Conservation (phyloP, 2,888 invertebrate genomes). For the Drosophila anomalata region DNA sequence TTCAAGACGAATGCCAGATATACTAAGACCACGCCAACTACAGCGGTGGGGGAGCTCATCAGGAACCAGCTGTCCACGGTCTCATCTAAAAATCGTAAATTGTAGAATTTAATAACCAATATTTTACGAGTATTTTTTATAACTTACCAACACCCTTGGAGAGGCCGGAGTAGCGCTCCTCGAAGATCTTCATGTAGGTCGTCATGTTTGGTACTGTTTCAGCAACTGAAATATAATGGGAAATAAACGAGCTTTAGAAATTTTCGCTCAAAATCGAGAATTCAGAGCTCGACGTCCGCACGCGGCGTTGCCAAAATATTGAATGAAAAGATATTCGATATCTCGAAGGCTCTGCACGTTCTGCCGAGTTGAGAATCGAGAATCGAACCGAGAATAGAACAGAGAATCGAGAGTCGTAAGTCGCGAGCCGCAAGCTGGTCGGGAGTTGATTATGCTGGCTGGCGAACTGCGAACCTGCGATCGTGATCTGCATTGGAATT, state of each 20-base stretch:
- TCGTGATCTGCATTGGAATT: slow-evolving; percentile 70
- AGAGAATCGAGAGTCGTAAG: slow-evolving; percentile 16
- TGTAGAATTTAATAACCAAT: too few species aligned
- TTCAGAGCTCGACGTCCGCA: slow-evolving; percentile 58
- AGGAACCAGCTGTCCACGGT: slow-evolving; percentile 90
- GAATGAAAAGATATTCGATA: slow-evolving; percentile 72
- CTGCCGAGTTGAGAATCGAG: slow-evolving; percentile 25
- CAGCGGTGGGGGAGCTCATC: slow-evolving; percentile 90
- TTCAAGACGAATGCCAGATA: slow-evolving; percentile 91
- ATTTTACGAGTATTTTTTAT: background rate
- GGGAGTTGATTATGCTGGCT: slow-evolving; percentile 68
- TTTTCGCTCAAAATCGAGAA: slow-evolving; percentile 44
- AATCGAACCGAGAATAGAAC: slow-evolving; percentile 14
- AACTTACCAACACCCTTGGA: slow-evolving; percentile 82
- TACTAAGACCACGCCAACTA: slow-evolving; percentile 87
- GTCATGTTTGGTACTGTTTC: slow-evolving; percentile 64
- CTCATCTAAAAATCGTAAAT: slow-evolving; percentile 86
- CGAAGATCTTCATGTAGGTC: slow-evolving; percentile 80
- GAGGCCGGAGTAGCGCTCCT: slow-evolving; percentile 80
- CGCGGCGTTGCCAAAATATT: slow-evolving; percentile 67
- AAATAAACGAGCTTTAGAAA: slow-evolving; percentile 53
- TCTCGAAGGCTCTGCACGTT: slow-evolving; percentile 64
- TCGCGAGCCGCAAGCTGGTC: slow-evolving; percentile 14
- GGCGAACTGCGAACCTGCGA: slow-evolving; percentile 10
- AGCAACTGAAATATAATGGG: slow-evolving; percentile 35